Conservation (phyloP, 2,888 invertebrate species). For the Lymantria monacha region DNA sequence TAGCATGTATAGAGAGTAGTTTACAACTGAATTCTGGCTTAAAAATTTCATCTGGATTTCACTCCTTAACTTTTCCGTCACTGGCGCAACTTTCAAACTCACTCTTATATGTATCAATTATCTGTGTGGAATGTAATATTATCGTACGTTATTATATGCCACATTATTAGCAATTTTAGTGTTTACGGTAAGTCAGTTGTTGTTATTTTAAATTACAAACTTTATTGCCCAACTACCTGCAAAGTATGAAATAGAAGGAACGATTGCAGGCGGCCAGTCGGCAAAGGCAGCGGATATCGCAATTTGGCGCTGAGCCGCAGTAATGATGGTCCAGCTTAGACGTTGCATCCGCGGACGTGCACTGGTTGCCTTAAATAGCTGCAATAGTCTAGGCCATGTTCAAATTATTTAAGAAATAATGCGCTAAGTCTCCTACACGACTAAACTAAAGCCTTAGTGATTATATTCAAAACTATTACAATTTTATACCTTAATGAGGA, state of each 20-base stretch:
- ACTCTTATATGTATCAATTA: too few species aligned
- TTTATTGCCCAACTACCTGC: conserved; percentile 27
- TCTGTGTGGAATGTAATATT: neutral
- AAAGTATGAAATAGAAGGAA: neutral
- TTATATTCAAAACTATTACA: too few species aligned
- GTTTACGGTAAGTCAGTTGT: conserved; percentile 2
- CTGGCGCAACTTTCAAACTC: too few species aligned
- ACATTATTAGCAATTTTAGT: neutral
- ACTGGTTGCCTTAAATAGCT: conserved; percentile 45
- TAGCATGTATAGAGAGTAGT: too few species aligned
- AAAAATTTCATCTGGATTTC: too few species aligned
- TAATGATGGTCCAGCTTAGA: conserved; percentile 56
- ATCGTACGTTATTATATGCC: neutral
- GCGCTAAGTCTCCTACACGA: too few species aligned
- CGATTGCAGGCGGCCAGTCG: conserved; percentile 22
- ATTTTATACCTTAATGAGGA: too few species aligned
- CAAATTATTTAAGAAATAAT: conserved; percentile 26
- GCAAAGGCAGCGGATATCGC: conserved; percentile 61
- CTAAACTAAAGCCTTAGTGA: too few species aligned
- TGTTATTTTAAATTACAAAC: conserved; percentile 24
- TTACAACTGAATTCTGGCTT: too few species aligned
- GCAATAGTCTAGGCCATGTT: conserved; percentile 29
- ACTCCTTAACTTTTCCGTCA: too few species aligned
- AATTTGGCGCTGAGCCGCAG: conserved; percentile 68
- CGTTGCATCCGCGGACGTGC: conserved; percentile 60